Percentiles rank a stretch among this genome's conserved stretches.
These are phyloP conservation scores for Pangasius krempfi DNA, from an alignment of 2,797 vertebrate genomes.

Conservation along the genomic window DNA sequence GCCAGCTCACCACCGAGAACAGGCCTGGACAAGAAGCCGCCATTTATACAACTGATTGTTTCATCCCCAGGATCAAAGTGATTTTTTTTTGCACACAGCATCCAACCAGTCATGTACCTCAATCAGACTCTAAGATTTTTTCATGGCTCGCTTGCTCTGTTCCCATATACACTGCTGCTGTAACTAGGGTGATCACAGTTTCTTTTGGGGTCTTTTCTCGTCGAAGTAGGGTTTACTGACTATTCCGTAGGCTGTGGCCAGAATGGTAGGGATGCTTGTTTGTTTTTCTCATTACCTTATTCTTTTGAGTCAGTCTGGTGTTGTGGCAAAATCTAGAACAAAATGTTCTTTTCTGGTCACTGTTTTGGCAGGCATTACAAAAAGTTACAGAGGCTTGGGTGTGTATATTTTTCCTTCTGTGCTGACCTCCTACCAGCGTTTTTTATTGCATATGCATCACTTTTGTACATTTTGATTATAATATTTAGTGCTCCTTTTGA, in stretches of 20 bases:
- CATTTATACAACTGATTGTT: constrained; percentile 50
- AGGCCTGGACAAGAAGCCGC: constrained; percentile 67
- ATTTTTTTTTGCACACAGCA: not conserved
- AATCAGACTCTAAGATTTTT: constrained; percentile 8
- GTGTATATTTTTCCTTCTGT: not conserved
- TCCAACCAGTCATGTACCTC: constrained; percentile 11
- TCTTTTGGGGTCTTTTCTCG: constrained; percentile 28
- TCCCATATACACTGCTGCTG: not conserved
- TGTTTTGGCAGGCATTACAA: not conserved
- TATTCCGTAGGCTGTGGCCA: not conserved
- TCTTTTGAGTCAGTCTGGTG: not conserved
- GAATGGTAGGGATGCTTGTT: not conserved
- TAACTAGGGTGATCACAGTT: not conserved
- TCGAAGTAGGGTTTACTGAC: not conserved
- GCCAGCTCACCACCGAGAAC: constrained; percentile 54
- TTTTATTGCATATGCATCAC: constrained; percentile 3
- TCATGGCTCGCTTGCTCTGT: not conserved
- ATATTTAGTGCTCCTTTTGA: not conserved
- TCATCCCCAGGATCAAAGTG: not conserved
- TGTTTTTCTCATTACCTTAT: not conserved
- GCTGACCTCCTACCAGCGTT: not conserved
- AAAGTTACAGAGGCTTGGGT: not conserved
- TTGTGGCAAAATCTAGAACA: not conserved
- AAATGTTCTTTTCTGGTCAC: not conserved
- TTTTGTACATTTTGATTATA: not conserved